Conservation (phyloP, 2,888 invertebrate genomes). For the Hemicrepidius hirtus region DNA sequence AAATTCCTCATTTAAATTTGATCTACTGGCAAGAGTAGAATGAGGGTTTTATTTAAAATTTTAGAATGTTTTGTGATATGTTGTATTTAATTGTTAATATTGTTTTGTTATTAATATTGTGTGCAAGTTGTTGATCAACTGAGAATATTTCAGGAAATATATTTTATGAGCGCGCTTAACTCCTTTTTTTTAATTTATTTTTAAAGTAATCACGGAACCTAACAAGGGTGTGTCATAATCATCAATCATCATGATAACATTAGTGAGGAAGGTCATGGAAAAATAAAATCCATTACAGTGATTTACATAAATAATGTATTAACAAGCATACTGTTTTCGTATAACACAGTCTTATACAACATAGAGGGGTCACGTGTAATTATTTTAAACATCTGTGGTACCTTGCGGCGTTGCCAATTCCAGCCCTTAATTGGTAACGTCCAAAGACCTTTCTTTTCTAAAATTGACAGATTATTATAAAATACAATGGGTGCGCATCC, state of each 20-base stretch:
- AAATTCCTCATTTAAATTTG: conserved; percentile 79
- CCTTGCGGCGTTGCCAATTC: conserved; percentile 46
- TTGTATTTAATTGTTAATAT: too few relatives aligned
- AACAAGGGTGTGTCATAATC: neutral
- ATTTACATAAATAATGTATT: conserved; percentile 60
- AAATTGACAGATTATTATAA: conserved; percentile 36
- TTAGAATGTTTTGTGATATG: conserved; percentile 24
- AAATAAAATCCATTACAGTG: conserved; percentile 16
- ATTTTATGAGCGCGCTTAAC: too few relatives aligned
- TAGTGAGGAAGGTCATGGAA: neutral
- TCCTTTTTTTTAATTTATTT: too few relatives aligned
- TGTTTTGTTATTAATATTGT: too few relatives aligned
- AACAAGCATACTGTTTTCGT: conserved; percentile 55
- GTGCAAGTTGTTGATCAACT: too few relatives aligned
- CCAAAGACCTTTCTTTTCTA: conserved; percentile 37
- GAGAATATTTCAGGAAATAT: too few relatives aligned
- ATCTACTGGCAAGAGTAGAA: conserved; percentile 74
- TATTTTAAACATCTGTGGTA: conserved; percentile 9
- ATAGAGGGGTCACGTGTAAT: conserved; percentile 29
- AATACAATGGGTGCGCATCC: neutral
- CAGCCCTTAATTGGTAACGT: conserved; percentile 52
- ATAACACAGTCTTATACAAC: conserved; percentile 52
- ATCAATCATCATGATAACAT: neutral
- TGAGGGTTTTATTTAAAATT: conserved; percentile 6
- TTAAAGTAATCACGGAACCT: too few relatives aligned